phyloP scores from a whole-genome alignment of 2,113 vertebrate genomes.

The Jacana jacana region DNA sequence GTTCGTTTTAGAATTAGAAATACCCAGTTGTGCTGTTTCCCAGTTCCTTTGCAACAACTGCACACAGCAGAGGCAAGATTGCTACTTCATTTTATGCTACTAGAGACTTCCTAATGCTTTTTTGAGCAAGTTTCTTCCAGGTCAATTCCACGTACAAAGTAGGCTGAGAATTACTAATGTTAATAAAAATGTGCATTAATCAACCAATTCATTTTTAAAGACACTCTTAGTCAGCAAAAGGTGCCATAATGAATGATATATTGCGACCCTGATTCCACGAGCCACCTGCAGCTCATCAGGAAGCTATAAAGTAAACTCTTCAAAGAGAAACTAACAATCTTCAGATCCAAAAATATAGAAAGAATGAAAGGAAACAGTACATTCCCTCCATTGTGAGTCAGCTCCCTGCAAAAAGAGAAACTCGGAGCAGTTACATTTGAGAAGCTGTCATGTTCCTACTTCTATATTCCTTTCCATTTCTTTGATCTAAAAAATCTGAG shows the following conservation, averaged over 20 bases:
- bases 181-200: conserved; percentile 22
- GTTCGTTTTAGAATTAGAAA: not conserved
- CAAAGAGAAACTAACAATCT: conserved; percentile 28
- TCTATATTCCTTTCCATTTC: not conserved
- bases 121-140: not conserved
- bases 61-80: not conserved
- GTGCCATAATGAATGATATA: conserved; percentile 37
- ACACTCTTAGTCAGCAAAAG: conserved; percentile 19
- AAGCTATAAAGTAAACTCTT: conserved; percentile 20
- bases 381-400: conserved; percentile 25
- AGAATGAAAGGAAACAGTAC: not conserved
- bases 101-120: conserved; percentile 1
- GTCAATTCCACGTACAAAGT: not conserved
- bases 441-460: not conserved
- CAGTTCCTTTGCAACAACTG: not conserved
- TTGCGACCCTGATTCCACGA: not conserved
- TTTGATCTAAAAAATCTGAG: conserved; percentile 16
- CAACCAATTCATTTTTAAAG: conserved; percentile 16
- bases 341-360: conserved; percentile 38
- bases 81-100: not conserved
- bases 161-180: conserved; percentile 4
- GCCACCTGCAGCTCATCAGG: conserved; percentile 48
- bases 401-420: not conserved
- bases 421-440: not conserved
- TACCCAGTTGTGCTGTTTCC: not conserved